Base-by-base conservation (phyloP, 1,140 invertebrate species). In the Octopus sinensis region DNA sequence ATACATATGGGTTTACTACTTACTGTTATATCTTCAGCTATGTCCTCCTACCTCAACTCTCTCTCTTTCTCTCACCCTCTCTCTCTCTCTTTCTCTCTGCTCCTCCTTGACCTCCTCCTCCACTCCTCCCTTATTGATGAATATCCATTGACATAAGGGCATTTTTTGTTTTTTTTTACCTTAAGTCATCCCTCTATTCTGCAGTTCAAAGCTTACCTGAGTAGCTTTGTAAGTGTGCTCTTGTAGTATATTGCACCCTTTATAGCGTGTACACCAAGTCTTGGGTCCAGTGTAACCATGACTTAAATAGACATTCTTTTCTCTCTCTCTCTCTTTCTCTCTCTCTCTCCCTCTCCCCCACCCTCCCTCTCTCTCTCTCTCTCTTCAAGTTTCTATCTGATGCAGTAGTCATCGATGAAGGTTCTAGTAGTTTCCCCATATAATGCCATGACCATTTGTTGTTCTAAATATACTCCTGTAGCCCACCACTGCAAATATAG, bases 251-350 rank as follows among this genome's bases (percentile, higher is more conserved):
- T 51, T 78, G 43, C 76, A 78, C 76, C 51, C 76, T 52, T 78
- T 78, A 78, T 78, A 73, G 68, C 30, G 30, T 73, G 68, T 73
- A 73, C 17, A 73, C 68, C 68, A 73, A 73, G 68, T 73, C 68
- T 17, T 73, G 68, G 68, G 68, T 73, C 68, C 68, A 73, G 68
- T 73, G 17, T 73, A 73, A 13, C 68, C 68, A 73, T n/a, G 68
- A 73, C 68, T 73, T 73, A 12, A 73, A 73, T 73, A 73, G 68
- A n/a, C 68, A 73, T 23, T 73, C 68, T 73, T 53, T 51, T 13
- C 52, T 77, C 13, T 30, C 76, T 17, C 76, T 9, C 68, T 56
- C 77, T 6, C 17, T 78, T 43, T 30, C 77, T 17, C 76, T 17
- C 54, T 62, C 76, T 5, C 17, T 54, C 76, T 43, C 62, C 71